These are phyloP conservation scores for Leucosticte australis DNA, from an alignment of 2,113 vertebrate genomes.

Conservation along the genomic window DNA sequence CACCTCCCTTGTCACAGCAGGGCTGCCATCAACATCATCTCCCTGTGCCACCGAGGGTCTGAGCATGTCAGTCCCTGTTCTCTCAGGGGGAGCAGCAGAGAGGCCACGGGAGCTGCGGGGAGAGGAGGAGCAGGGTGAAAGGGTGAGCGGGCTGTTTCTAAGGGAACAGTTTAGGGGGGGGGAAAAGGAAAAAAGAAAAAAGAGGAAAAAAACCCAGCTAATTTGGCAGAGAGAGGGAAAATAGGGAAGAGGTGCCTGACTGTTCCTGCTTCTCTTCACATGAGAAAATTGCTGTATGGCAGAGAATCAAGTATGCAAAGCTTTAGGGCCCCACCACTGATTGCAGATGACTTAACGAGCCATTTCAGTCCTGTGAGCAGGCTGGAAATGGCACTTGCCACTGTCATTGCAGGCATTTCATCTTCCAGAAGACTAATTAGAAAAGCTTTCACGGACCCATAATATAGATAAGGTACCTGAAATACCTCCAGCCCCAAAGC, in stretches of 20 bases:
- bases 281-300: conserved; percentile 28
- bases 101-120: neutral
- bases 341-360: conserved; percentile 13
- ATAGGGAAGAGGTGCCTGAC: conserved; percentile 26
- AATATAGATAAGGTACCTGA: neutral
- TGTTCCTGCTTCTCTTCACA: conserved; percentile 9
- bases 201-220: neutral
- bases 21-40: neutral
- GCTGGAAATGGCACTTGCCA: neutral
- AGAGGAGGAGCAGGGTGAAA: neutral
- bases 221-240: neutral
- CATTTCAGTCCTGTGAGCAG: neutral
- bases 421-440: conserved; percentile 9
- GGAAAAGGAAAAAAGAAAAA: fast-evolving
- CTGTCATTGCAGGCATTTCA: neutral
- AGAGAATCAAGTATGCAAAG: neutral
- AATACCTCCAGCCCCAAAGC: neutral
- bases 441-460: neutral
- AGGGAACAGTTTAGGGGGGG: neutral
- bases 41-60: neutral
- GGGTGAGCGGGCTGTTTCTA: conserved; percentile 25
- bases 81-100: neutral
- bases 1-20: neutral
- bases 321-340: conserved; percentile 6
- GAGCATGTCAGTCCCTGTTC: neutral